These are phyloP conservation scores for Phoenicopterus ruber DNA, from an alignment of 2,113 vertebrate genomes.

Conservation along the genomic window DNA sequence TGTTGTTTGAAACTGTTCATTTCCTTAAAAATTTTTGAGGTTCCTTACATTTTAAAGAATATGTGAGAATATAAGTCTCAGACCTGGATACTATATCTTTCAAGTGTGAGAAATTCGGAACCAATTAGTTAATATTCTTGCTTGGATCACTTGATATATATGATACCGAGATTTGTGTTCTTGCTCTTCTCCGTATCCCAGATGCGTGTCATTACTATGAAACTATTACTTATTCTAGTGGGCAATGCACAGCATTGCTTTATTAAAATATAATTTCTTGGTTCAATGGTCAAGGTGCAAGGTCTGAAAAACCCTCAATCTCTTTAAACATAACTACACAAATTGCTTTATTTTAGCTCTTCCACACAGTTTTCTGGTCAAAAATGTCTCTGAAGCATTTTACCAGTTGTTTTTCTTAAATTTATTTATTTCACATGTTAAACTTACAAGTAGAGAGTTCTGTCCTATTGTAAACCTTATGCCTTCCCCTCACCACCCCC, in stretches of 20 bases:
- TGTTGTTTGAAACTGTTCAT: neutral
- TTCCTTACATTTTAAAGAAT: neutral
- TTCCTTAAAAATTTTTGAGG: neutral
- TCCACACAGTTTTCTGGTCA: neutral
- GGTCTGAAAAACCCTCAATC: neutral
- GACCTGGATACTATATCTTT: neutral
- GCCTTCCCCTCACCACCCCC: accelerated
- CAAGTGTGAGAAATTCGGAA: neutral
- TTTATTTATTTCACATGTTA: neutral
- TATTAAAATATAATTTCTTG: neutral
- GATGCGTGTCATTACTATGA: neutral
- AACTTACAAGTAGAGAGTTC: neutral
- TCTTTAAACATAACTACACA: neutral
- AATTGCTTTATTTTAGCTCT: neutral
- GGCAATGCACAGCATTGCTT: neutral
- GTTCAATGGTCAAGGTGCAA: neutral
- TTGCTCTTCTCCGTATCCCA: neutral
- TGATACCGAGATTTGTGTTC: neutral
- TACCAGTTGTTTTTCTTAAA: neutral
- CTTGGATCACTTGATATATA: neutral
- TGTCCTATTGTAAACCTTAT: neutral
- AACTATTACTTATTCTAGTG: neutral
- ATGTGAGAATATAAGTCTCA: neutral
- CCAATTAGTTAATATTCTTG: neutral
- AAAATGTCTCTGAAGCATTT: neutral